Evolutionary conservation across 2,888 invertebrate genomes (phyloP).

Genomic region (Axea sp.): DNA sequence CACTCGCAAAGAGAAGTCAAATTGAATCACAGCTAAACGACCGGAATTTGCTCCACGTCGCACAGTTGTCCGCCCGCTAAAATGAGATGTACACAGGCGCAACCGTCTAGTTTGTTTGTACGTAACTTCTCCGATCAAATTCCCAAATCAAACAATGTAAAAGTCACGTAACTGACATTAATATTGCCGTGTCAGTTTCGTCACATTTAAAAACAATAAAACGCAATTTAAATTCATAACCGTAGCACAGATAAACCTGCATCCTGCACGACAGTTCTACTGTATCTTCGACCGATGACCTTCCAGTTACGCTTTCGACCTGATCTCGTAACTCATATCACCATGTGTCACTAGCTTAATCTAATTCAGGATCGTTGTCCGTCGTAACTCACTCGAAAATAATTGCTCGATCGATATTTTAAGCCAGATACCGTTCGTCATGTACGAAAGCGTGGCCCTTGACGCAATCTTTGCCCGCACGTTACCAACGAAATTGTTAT

Average conservation of each 20-base stretch:
- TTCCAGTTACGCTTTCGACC: conserved; percentile 47
- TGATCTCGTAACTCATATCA: conserved; percentile 72
- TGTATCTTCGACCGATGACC: conserved; percentile 38
- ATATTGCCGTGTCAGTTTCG: background rate
- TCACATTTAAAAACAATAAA: conserved; percentile 21
- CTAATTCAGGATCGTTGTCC: conserved; percentile 75
- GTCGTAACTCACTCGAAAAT: conserved; percentile 75
- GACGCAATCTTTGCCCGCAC: conserved; percentile 63
- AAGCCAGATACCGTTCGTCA: conserved; percentile 69
- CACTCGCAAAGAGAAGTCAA: conserved; percentile 59
- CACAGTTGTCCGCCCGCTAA: conserved; percentile 28
- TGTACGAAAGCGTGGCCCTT: conserved; percentile 61
- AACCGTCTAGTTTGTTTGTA: conserved; percentile 14
- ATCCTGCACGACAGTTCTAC: conserved; percentile 17
- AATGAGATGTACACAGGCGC: conserved; percentile 40
- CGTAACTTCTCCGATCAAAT: conserved; percentile 15
- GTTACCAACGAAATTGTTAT: conserved; percentile 58
- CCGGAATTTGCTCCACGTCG: conserved; percentile 41
- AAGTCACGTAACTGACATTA: conserved; percentile 15
- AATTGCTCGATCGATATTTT: conserved; percentile 75
- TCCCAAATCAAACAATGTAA: conserved; percentile 3
- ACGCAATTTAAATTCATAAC: conserved; percentile 23
- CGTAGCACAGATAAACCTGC: conserved; percentile 5
- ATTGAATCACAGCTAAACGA: conserved; percentile 55
- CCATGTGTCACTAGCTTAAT: conserved; percentile 75